Evolutionary conservation across 2,113 vertebrate species (phyloP).

Genomic region (Pyrgilauda ruficollis): DNA sequence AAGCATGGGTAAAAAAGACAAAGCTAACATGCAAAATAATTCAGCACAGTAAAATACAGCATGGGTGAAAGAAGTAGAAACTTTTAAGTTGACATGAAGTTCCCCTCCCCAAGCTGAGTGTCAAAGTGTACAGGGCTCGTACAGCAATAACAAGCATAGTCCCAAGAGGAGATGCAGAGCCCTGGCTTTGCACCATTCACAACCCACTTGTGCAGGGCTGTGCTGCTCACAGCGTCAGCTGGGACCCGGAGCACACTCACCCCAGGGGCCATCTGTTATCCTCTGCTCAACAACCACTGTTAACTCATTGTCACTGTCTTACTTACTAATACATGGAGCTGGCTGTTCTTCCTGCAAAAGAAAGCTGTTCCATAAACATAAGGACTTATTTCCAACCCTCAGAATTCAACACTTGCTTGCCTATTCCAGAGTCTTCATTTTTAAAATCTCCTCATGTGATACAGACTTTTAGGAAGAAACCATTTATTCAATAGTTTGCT

Average conservation of each 20-base stretch:
- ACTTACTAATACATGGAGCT: neutral
- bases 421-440: neutral
- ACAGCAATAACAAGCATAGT: neutral
- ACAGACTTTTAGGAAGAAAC: neutral
- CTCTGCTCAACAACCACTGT: neutral
- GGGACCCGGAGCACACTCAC: neutral
- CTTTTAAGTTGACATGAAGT: neutral
- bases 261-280: conserved; percentile 24
- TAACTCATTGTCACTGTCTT: neutral
- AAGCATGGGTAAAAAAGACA: neutral
- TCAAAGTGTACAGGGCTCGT: rapidly evolving
- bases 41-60: neutral
- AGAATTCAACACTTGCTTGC: neutral
- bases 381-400: neutral
- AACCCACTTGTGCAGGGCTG: neutral
- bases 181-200: neutral
- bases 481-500: neutral
- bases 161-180: neutral
- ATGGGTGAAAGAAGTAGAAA: neutral
- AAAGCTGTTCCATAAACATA: neutral
- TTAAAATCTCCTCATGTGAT: neutral
- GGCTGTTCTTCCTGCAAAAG: neutral
- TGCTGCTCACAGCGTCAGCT: neutral
- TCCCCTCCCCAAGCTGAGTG: neutral
- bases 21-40: neutral